These are phyloP conservation scores for Alfaro cultratus DNA, from an alignment of 2,797 vertebrate genomes.

Conservation along the genomic window DNA sequence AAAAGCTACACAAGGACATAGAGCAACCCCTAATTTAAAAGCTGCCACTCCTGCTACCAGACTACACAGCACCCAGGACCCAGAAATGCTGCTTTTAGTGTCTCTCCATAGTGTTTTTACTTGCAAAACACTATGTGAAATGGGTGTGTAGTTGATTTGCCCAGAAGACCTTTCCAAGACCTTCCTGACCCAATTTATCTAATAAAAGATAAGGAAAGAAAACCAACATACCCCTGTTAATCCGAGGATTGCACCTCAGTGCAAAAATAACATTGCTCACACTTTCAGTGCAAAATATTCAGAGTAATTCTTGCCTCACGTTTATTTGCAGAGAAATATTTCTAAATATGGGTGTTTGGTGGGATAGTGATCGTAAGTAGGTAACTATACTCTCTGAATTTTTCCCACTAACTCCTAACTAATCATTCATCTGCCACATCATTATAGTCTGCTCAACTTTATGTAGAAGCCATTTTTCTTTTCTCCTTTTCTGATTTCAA, in stretches of 20 bases:
- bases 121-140: background rate
- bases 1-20: background rate
- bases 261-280: constrained; percentile 41
- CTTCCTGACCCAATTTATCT: background rate
- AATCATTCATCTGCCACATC: constrained; percentile 7
- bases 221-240: background rate
- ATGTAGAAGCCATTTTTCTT: constrained; percentile 20
- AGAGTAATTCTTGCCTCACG: constrained; percentile 30
- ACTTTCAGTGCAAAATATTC: constrained; percentile 27
- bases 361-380: background rate
- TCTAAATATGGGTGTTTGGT: background rate
- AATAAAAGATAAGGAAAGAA: background rate
- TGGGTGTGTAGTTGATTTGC: background rate
- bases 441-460: constrained; percentile 24
- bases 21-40: background rate
- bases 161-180: background rate
- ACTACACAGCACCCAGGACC: background rate
- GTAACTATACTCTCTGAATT: background rate
- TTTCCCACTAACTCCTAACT: constrained; percentile 10
- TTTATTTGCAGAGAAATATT: constrained; percentile 19
- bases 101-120: background rate
- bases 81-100: background rate
- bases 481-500: constrained; percentile 40
- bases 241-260: constrained; percentile 18
- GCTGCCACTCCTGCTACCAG: background rate